Conservation (phyloP, 1,140 invertebrate genomes). For the Drosophila varians region DNA sequence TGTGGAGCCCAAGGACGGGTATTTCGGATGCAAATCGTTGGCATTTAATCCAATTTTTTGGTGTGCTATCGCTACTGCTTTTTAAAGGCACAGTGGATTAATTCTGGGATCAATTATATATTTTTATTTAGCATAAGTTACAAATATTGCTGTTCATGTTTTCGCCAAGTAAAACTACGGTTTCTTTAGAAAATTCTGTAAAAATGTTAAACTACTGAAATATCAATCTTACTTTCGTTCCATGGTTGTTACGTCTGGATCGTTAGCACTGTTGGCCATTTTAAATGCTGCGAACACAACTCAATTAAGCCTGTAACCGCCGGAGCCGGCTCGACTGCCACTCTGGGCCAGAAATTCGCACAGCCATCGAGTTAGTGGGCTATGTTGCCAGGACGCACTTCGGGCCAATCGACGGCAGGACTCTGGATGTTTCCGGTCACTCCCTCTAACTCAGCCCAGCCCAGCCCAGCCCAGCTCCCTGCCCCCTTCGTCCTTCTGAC, state of each 20-base stretch:
- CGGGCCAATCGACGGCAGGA: slow-evolving; percentile 54
- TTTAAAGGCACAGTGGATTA: neutral
- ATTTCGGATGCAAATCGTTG: slow-evolving; percentile 39
- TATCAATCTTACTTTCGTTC: neutral
- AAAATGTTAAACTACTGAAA: neutral
- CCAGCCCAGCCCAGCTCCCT: neutral
- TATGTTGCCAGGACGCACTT: slow-evolving; percentile 18
- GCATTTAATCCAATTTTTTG: slow-evolving; percentile 12
- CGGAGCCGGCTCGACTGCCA: slow-evolving; percentile 17
- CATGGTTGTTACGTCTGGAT: slow-evolving; percentile 30
- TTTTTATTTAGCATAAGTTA: too few relatives aligned
- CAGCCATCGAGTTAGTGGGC: slow-evolving; percentile 28
- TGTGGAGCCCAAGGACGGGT: neutral
- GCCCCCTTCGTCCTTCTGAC: slow-evolving; percentile 16
- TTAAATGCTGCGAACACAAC: slow-evolving; percentile 76
- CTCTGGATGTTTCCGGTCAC: slow-evolving; percentile 6
- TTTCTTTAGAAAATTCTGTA: too few relatives aligned
- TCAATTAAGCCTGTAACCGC: slow-evolving; percentile 68
- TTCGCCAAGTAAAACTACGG: too few relatives aligned
- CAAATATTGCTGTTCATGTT: too few relatives aligned
- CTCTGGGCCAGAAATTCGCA: slow-evolving; percentile 32
- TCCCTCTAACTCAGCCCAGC: neutral
- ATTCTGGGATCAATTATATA: neutral
- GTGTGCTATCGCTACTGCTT: neutral
- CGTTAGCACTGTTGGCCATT: slow-evolving; percentile 68